Evolutionary conservation across 1,140 invertebrate species (phyloP).

Genomic region (Ips nitidus): DNA sequence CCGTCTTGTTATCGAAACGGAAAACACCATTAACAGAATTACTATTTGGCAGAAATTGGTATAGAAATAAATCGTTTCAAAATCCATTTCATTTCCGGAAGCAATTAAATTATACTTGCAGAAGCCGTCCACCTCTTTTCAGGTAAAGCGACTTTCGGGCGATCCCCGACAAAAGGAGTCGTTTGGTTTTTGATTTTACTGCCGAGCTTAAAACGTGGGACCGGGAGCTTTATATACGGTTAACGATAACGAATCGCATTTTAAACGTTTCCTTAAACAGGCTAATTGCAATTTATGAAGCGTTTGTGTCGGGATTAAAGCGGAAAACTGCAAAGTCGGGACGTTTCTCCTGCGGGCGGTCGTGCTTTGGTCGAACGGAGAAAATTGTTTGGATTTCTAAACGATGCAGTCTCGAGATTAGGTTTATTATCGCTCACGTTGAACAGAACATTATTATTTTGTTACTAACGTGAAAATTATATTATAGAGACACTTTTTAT

Average conservation of each 20-base stretch:
- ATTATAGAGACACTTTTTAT: no score
- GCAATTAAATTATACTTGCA: no score
- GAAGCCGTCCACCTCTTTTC: no score
- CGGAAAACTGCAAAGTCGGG: constrained; percentile 7
- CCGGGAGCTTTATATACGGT: constrained; percentile 4
- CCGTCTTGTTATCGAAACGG: constrained; percentile 24
- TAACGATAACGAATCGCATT: constrained; percentile 17
- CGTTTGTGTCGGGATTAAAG: constrained; percentile 19
- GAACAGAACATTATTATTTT: no score
- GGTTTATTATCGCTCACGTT: no score
- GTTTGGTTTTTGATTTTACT: neutral
- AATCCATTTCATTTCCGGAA: no score
- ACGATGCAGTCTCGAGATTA: no score
- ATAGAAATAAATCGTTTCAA: neutral
- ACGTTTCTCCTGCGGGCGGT: constrained; percentile 1
- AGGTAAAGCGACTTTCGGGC: no score
- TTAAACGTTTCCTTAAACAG: constrained; percentile 21
- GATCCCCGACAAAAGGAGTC: no score
- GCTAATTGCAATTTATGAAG: constrained; percentile 24
- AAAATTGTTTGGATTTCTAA: neutral
- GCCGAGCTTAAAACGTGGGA: constrained; percentile 2
- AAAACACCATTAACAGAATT: constrained; percentile 28
- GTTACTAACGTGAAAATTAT: no score
- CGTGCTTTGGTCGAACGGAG: constrained; percentile 1
- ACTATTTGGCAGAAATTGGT: neutral